A percentile compares a stretch with the other conserved stretches of the same genome.
phyloP scores from a whole-genome alignment of 2,113 vertebrate genomes.

The Pollachius pollachius region DNA sequence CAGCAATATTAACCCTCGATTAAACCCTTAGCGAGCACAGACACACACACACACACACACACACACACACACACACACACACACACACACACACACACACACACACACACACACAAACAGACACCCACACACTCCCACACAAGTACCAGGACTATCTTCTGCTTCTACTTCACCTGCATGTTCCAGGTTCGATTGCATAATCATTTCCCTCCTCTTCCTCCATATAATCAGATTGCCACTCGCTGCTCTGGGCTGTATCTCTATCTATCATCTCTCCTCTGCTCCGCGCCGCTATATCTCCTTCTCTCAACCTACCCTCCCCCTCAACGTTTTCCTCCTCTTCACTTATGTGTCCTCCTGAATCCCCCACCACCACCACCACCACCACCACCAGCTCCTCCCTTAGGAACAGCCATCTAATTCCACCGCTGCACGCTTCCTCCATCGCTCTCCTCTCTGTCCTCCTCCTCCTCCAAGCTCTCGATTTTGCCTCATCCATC shows the following conservation, averaged over 20 bases:
- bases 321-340: slow-evolving; percentile 12
- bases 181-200: too few relatives aligned
- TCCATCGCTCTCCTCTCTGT: neutral
- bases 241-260: slow-evolving; percentile 21
- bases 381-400: neutral
- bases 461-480: neutral
- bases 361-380: slow-evolving; percentile 18
- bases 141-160: slow-evolving; percentile 37
- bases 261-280: slow-evolving; percentile 45
- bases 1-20: slow-evolving; percentile 51
- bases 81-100: slow-evolving; percentile 2
- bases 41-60: neutral
- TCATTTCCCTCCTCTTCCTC: slow-evolving; percentile 22
- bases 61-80: neutral
- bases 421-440: too few relatives aligned
- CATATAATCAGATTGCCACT: slow-evolving; percentile 41
- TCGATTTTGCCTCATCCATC: neutral
- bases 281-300: neutral
- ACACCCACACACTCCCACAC: slow-evolving; percentile 6
- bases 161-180: slow-evolving; percentile 18
- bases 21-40: slow-evolving; percentile 38
- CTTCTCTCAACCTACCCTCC: neutral
- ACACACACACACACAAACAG: neutral
- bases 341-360: too few relatives aligned
- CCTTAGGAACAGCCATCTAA: too few relatives aligned